Percentiles rank a stretch among this genome's conserved stretches.
Evolutionary conservation across 2,888 invertebrate species (phyloP).

Genomic region (Emmelina monodactyla): DNA sequence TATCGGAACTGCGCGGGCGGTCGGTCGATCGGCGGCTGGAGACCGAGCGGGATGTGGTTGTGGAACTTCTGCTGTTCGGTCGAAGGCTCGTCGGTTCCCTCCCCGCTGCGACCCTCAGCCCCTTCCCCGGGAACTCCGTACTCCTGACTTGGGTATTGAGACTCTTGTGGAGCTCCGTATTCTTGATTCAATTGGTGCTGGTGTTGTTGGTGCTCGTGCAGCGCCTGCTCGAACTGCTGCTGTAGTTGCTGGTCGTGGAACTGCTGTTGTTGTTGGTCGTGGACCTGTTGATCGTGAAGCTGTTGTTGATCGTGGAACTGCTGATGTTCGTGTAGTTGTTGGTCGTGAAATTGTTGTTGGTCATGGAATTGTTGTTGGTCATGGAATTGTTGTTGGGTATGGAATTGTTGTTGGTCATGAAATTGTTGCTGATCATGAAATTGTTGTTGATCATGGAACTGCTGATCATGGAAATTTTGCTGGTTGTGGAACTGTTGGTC

Average conservation of each 20-base stretch:
- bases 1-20: conserved; percentile 55
- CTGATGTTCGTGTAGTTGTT: conserved; percentile 40
- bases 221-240: conserved; percentile 27
- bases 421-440: conserved; percentile 36
- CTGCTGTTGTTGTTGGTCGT: conserved; percentile 15
- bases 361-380: conserved; percentile 18
- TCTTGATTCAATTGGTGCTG: conserved; percentile 25
- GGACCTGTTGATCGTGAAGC: conserved; percentile 28
- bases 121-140: conserved; percentile 29
- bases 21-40: conserved; percentile 51
- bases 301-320: conserved; percentile 52
- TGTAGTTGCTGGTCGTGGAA: conserved; percentile 29
- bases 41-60: conserved; percentile 52
- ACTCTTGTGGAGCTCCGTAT: conserved; percentile 19
- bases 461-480: conserved; percentile 33
- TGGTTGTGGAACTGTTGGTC: conserved; percentile 40
- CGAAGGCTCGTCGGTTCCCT: conserved; percentile 19
- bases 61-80: conserved; percentile 31
- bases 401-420: conserved; percentile 23
- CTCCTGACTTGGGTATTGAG: conserved; percentile 14
- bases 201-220: conserved; percentile 20
- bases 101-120: conserved; percentile 46
- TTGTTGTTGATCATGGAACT: conserved; percentile 14
- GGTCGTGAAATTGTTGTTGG: conserved; percentile 29
- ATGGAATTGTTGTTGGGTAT: conserved; percentile 28